These are phyloP conservation scores for Tenualosa ilisha DNA, from an alignment of 2,797 vertebrate genomes.

Conservation along the genomic window DNA sequence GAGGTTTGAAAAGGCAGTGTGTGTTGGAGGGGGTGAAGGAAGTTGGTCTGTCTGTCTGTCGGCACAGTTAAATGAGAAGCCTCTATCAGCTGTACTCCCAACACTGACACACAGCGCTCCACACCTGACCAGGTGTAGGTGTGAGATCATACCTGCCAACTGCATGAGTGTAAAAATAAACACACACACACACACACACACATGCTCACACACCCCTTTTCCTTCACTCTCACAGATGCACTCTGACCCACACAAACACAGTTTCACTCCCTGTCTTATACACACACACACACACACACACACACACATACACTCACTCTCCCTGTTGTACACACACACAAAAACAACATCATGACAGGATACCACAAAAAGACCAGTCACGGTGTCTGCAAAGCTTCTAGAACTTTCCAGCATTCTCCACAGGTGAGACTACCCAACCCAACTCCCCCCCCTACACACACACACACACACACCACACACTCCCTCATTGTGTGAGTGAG, in stretches of 20 bases:
- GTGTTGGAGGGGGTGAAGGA: not conserved
- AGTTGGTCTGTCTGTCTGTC: not conserved
- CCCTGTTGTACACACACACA: not conserved
- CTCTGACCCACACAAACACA: not conserved
- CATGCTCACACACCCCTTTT: not conserved
- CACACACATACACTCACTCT: not conserved
- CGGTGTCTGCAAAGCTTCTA: constrained; percentile 7
- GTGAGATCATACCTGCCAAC: constrained; percentile 19
- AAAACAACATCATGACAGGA: not conserved
- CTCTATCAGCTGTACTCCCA: not conserved
- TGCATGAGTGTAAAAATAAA: not conserved
- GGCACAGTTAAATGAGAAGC: not conserved
- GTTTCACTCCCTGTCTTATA: not conserved
- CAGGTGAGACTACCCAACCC: not conserved
- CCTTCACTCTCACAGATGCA: not conserved
- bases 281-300: not conserved
- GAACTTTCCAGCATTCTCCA: constrained; percentile 20
- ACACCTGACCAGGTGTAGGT: not conserved
- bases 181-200: not conserved
- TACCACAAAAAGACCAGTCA: not conserved
- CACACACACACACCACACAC: too few species aligned
- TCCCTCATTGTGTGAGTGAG: not conserved
- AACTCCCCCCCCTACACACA: not conserved
- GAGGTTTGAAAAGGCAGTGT: too few species aligned
- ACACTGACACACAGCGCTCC: not conserved